A percentile compares a stretch with the other conserved stretches of the same genome.
These are phyloP conservation scores for Spinibarbus caldwelli DNA, from an alignment of 2,797 vertebrate species.

Conservation along the genomic window DNA sequence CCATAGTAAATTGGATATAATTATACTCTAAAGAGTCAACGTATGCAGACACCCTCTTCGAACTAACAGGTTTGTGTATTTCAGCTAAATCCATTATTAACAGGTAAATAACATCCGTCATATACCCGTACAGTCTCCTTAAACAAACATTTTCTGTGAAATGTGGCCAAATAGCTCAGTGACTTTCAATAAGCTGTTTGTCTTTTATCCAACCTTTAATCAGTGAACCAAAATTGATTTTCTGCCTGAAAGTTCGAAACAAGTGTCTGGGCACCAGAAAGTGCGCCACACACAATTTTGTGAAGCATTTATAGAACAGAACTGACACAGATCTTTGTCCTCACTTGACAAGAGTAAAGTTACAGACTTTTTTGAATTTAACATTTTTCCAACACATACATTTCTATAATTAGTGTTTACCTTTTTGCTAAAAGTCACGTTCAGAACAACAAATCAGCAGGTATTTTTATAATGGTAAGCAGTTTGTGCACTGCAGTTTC, in stretches of 20 bases:
- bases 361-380: background rate
- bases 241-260: background rate
- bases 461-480: background rate
- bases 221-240: slow-evolving; percentile 13
- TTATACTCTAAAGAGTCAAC: background rate
- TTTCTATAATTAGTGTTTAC: background rate
- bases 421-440: background rate
- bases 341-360: background rate
- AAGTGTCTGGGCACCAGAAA: background rate
- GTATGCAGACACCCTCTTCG: background rate
- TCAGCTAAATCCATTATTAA: background rate
- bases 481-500: background rate
- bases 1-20: background rate
- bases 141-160: background rate
- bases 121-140: background rate
- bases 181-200: slow-evolving; percentile 4
- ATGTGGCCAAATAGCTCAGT: background rate
- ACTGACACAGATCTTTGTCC: background rate
- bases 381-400: background rate
- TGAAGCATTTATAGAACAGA: background rate
- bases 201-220: slow-evolving; percentile 18
- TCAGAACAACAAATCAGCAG: background rate
- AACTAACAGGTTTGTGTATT: background rate
- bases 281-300: background rate
- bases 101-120: background rate